These are phyloP conservation scores for Drosophila leonis DNA, from an alignment of 2,888 invertebrate genomes.

Conservation along the genomic window DNA sequence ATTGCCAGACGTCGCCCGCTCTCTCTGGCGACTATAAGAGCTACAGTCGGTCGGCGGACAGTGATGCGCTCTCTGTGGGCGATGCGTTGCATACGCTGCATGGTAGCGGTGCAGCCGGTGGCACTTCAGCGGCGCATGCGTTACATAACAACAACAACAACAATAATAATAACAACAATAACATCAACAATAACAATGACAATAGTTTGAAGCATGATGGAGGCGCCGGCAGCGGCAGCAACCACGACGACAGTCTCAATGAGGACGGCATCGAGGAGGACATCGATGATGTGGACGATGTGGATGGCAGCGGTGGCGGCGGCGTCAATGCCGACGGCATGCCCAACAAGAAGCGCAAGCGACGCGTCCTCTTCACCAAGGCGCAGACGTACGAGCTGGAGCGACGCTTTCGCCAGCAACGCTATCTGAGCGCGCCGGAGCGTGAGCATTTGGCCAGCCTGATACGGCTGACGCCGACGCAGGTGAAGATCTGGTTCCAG, in stretches of 20 bases:
- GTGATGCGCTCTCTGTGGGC: slow-evolving; percentile 82
- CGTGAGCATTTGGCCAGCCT: slow-evolving; percentile 97
- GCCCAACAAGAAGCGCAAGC: slow-evolving; percentile 94
- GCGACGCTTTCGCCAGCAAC: slow-evolving; percentile 96
- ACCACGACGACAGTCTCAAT: slow-evolving; percentile 85
- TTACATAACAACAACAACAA: slow-evolving; percentile 64
- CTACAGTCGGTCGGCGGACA: slow-evolving; percentile 84
- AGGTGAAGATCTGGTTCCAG: slow-evolving; percentile 99
- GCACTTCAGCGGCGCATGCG: slow-evolving; percentile 62
- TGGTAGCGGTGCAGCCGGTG: slow-evolving; percentile 37
- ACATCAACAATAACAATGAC: slow-evolving; percentile 55
- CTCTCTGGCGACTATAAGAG: slow-evolving; percentile 84
- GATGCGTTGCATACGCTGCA: slow-evolving; percentile 76
- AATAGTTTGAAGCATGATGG: slow-evolving; percentile 61
- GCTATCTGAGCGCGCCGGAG: slow-evolving; percentile 98
- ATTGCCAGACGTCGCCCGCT: slow-evolving; percentile 84
- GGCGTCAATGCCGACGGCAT: slow-evolving; percentile 85
- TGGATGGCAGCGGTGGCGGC: slow-evolving; percentile 82
- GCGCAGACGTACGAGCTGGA: slow-evolving; percentile 98
- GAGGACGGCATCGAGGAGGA: slow-evolving; percentile 86
- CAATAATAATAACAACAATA: slow-evolving; percentile 54
- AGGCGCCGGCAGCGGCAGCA: slow-evolving; percentile 50
- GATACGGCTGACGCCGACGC: slow-evolving; percentile 98
- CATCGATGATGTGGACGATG: slow-evolving; percentile 88
- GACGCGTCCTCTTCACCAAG: slow-evolving; percentile 98